A percentile compares a stretch with the other conserved stretches of the same genome.
These are phyloP conservation scores for Trachythela sp. DNA, from an alignment of 64 coral and sea anemone species.

Conservation along the genomic window DNA sequence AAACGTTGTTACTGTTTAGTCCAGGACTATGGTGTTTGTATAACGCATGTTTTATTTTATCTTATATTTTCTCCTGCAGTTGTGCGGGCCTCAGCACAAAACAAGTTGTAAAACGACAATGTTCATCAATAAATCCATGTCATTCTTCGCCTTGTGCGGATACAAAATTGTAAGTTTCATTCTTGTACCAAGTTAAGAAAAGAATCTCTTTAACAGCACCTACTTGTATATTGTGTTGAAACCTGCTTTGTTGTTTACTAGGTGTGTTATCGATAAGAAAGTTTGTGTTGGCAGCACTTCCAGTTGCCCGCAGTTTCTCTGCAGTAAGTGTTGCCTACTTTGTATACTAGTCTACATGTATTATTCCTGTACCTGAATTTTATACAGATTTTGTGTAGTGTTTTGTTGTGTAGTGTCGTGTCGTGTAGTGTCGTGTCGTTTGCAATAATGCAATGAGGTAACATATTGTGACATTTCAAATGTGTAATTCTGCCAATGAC, in stretches of 20 bases:
- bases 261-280: neutral
- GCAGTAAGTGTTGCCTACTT: neutral
- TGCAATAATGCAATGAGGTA: no score
- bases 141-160: neutral
- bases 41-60: neutral
- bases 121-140: constrained; percentile 16
- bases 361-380: no score
- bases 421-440: no score
- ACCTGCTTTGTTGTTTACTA: neutral
- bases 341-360: neutral
- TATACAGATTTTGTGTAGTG: no score
- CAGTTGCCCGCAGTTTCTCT: neutral
- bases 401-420: no score
- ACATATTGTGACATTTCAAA: no score
- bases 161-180: neutral
- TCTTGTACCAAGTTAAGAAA: neutral
- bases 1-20: no score
- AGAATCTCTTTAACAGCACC: neutral
- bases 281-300: neutral
- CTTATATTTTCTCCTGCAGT: neutral
- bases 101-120: neutral
- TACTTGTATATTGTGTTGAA: neutral
- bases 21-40: no score
- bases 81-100: neutral
- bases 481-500: no score